These are phyloP conservation scores for Mesorhabditis belari DNA, from an alignment of 2,888 invertebrate species.

Conservation along the genomic window DNA sequence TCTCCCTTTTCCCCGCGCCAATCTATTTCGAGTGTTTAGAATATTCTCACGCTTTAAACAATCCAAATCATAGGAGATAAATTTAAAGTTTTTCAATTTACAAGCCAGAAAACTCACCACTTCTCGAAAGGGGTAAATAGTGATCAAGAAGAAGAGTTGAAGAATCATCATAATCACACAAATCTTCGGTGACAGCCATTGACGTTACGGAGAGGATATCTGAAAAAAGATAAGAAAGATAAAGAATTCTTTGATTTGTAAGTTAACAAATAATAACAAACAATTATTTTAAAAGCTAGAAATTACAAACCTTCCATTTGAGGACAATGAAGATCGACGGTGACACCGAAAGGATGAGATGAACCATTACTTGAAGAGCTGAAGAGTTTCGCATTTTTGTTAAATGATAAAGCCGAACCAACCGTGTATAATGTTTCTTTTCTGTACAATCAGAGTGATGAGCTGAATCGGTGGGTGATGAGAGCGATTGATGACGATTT, in stretches of 20 bases:
- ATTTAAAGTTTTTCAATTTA: neutral
- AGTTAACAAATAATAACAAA: no score
- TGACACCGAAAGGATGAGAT: neutral
- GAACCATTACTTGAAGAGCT: no score
- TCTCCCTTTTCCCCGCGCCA: no score
- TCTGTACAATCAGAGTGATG: no score
- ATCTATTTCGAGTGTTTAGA: no score
- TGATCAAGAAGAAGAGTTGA: slow-evolving; percentile 35
- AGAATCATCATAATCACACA: slow-evolving; percentile 39
- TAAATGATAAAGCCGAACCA: no score
- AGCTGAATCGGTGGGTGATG: no score
- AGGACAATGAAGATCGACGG: neutral
- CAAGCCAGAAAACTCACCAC: slow-evolving; percentile 11
- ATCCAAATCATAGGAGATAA: neutral
- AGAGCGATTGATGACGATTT: no score
- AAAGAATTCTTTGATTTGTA: neutral
- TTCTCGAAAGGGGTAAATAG: slow-evolving; percentile 23
- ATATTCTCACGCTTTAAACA: no score
- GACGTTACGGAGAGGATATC: slow-evolving; percentile 8
- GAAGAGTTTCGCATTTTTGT: no score
- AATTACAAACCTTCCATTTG: neutral
- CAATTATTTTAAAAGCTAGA: neutral
- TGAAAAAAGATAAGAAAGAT: slow-evolving; percentile 1
- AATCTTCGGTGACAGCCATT: slow-evolving; percentile 30
- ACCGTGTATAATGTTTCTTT: no score